phyloP scores from a whole-genome alignment of 2,888 invertebrate genomes.

The Andricus curvator region DNA sequence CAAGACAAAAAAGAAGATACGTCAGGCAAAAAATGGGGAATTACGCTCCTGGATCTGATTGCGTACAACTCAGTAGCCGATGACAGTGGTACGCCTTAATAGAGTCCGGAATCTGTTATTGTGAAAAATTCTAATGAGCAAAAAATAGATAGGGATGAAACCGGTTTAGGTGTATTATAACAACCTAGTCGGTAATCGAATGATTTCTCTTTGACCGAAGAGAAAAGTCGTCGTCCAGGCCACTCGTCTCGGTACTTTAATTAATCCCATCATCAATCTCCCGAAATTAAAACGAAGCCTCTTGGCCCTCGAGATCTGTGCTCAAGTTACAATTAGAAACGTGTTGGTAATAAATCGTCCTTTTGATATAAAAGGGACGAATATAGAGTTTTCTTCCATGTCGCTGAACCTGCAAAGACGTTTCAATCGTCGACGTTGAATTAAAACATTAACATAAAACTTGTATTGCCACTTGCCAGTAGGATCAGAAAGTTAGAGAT shows the following conservation, averaged over 20 bases:
- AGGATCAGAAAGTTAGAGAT: constrained; percentile 46
- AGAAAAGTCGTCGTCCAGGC: constrained; percentile 31
- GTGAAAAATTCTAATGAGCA: background rate
- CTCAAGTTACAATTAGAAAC: constrained; percentile 48
- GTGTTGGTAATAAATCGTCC: constrained; percentile 35
- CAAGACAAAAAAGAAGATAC: background rate
- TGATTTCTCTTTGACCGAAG: constrained; percentile 28
- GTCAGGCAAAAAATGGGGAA: background rate
- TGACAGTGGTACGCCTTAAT: background rate
- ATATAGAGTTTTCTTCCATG: constrained; percentile 28
- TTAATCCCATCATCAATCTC: constrained; percentile 65
- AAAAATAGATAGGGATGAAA: constrained; percentile 12
- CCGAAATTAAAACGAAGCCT: constrained; percentile 49
- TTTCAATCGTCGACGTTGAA: constrained; percentile 66
- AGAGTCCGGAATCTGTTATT: background rate
- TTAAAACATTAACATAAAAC: constrained; percentile 73
- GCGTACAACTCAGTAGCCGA: background rate
- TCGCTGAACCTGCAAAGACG: constrained; percentile 50
- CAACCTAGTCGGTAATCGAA: constrained; percentile 11
- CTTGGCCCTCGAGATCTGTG: constrained; percentile 41
- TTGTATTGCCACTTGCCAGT: constrained; percentile 60
- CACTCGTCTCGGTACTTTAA: constrained; percentile 54
- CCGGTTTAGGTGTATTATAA: background rate
- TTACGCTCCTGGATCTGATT: background rate
- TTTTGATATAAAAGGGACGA: background rate